These are phyloP conservation scores for Fissipunctia ypsillon DNA, from an alignment of 2,888 invertebrate genomes.

Conservation along the genomic window DNA sequence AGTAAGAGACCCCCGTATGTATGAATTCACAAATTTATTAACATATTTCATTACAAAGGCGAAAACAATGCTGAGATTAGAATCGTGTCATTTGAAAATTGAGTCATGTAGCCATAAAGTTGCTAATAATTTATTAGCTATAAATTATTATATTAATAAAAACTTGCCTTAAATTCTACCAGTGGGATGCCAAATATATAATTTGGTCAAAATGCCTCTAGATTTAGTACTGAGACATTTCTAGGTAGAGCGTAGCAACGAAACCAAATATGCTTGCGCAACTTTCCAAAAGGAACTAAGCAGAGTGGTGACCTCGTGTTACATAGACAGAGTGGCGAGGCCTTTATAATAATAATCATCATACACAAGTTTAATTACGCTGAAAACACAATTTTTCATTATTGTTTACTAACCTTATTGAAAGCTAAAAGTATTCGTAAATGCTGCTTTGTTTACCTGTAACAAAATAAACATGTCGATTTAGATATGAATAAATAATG, in stretches of 20 bases:
- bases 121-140: slow-evolving; percentile 23
- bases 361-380: slow-evolving; percentile 36
- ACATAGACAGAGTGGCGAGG: slow-evolving; percentile 39
- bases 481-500: slow-evolving; percentile 65
- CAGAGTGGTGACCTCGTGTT: slow-evolving; percentile 56
- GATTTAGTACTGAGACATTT: slow-evolving; percentile 16
- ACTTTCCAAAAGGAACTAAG: slow-evolving; percentile 61
- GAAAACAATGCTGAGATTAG: slow-evolving; percentile 38
- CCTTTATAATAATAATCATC: slow-evolving; percentile 33
- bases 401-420: slow-evolving; percentile 67
- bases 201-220: slow-evolving; percentile 16
- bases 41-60: slow-evolving; percentile 16
- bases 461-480: slow-evolving; percentile 74
- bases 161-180: slow-evolving; percentile 3
- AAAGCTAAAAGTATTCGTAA: slow-evolving; percentile 53
- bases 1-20: background rate
- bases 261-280: slow-evolving; percentile 56
- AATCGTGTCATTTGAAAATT: slow-evolving; percentile 29
- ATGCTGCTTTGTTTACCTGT: slow-evolving; percentile 80
- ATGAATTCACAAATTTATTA: slow-evolving; percentile 12
- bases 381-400: slow-evolving; percentile 41
- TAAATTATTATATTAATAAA: slow-evolving; percentile 21
- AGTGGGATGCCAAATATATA: slow-evolving; percentile 8
- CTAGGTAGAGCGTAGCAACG: slow-evolving; percentile 16
- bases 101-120: slow-evolving; percentile 15